Conservation (phyloP, 30 jellyfish, hydroid and myxozoan genomes). For the Cassiopea xamachana region DNA sequence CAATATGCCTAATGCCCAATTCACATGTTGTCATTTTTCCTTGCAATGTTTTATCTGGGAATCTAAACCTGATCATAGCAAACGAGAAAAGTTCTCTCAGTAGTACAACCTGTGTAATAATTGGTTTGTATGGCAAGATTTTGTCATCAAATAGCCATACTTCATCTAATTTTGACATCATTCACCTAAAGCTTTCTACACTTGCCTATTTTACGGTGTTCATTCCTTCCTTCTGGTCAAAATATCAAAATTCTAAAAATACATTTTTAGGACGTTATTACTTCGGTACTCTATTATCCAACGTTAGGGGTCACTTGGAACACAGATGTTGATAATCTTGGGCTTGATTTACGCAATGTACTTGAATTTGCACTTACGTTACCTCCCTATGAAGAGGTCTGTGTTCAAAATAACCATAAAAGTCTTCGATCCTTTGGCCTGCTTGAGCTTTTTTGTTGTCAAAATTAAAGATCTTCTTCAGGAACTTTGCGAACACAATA, state of each 20-base stretch:
- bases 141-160: too few species aligned
- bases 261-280: not conserved
- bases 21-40: too few species aligned
- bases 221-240: too few species aligned
- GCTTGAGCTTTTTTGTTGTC: not conserved
- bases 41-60: too few species aligned
- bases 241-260: not conserved
- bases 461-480: not conserved
- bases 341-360: not conserved
- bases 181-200: too few species aligned
- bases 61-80: too few species aligned
- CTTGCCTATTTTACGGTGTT: too few species aligned
- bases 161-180: too few species aligned
- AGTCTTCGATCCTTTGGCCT: not conserved
- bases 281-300: not conserved
- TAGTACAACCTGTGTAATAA: too few species aligned
- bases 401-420: not conserved
- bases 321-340: not conserved
- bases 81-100: too few species aligned
- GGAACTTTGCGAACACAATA: not conserved
- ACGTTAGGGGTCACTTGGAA: conserved; percentile 32
- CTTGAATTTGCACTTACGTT: conserved; percentile 7
- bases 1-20: too few species aligned
- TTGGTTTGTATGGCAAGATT: too few species aligned
- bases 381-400: not conserved